Base-by-base conservation (phyloP, 1,140 invertebrate genomes). In the Sarcophaga bullata region DNA sequence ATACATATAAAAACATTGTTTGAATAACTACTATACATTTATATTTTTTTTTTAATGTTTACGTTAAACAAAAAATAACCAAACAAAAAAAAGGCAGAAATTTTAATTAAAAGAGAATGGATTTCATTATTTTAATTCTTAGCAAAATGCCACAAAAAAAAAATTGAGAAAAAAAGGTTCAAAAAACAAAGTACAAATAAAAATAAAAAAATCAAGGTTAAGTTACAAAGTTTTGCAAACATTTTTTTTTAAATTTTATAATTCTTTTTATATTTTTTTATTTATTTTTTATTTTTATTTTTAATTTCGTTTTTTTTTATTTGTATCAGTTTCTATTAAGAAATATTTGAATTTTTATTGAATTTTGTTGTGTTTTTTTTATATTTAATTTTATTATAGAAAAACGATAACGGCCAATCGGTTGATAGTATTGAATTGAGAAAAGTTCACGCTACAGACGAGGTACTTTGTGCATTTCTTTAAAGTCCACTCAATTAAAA, bases 381-480 rank as follows among this genome's bases (percentile, higher is more conserved):
- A 19, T 86, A 87, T 84, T 89, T 82, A 75, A 83, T 83, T 83
- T 83, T 84, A 82, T 89, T 90, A 86, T 90, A 90, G 89, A 90
- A 86, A 86, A 90, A 89, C 87, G 89, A 90, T 87, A 88, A 90
- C 88, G 89, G 89, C 86, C 87, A 88, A 88, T 90, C 88, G 86
- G 87, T 89, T 89, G 88, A 89, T 86, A 90, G 84, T 89, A 90
- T 86, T 87, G 89, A 90, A 87, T 90, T 90, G 86, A 89, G 88
- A 90, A 89, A 90, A 87, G 87, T 90, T 90, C 89, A 90, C 86
- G 89, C 89, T 86, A 90, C 89, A 90, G 89, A 90, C 88, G 89
- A 90, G 89, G 89, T 90, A 90, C 88, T 90, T 90, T 90, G 88
- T 88, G 87, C 87, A 89, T 72, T 75, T 52, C 25, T 37, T 52